These are phyloP conservation scores for Melanogrammus aeglefinus DNA, from an alignment of 2,797 vertebrate genomes.

Conservation along the genomic window DNA sequence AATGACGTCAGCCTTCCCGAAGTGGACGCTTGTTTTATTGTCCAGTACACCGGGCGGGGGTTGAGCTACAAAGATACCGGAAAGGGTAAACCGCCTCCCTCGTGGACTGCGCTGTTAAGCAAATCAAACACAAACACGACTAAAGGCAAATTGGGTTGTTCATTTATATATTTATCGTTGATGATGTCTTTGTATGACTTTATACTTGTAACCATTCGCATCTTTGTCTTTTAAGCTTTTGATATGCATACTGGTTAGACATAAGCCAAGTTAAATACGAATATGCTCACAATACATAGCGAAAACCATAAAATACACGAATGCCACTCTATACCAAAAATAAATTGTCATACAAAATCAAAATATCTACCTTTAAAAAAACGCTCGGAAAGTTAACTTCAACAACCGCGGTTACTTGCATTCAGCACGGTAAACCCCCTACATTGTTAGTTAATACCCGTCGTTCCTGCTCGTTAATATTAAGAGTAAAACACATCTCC, in stretches of 20 bases:
- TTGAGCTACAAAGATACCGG: not conserved
- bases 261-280: not conserved
- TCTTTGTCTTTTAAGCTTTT: not conserved
- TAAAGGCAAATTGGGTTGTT: not conserved
- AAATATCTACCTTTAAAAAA: not conserved
- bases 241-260: not conserved
- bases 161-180: not conserved
- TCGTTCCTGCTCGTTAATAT: not conserved
- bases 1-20: not conserved
- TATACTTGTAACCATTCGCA: not conserved
- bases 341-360: not conserved
- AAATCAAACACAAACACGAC: not conserved
- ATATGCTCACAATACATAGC: not conserved
- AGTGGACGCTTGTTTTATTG: not conserved
- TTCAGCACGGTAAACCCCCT: not conserved
- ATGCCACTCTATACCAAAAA: not conserved
- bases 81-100: slow-evolving; percentile 10
- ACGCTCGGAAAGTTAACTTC: not conserved
- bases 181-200: not conserved
- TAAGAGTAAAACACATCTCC: not conserved
- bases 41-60: not conserved
- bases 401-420: not conserved
- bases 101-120: not conserved
- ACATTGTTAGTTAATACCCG: not conserved
- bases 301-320: not conserved